These are phyloP conservation scores for Gryllus bimaculatus DNA, from an alignment of 1,140 invertebrate species.

Conservation along the genomic window DNA sequence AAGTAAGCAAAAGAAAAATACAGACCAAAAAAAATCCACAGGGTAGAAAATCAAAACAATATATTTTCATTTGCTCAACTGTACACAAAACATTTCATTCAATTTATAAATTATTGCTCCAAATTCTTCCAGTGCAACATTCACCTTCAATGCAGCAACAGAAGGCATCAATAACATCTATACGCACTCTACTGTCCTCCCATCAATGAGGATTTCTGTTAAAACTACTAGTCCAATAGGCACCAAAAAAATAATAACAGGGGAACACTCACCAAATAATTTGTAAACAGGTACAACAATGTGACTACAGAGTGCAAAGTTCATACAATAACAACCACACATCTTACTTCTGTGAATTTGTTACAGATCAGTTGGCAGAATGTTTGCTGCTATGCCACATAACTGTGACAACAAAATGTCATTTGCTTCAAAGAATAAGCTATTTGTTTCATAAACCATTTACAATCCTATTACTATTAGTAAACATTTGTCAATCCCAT, in stretches of 20 bases:
- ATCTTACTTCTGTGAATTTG: slow-evolving; percentile 10
- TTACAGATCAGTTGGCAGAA: slow-evolving; percentile 10
- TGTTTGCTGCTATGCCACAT: not conserved
- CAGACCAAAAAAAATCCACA: too few species aligned
- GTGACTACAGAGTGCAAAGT: not conserved
- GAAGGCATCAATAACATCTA: too few species aligned
- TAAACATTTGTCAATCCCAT: slow-evolving; percentile 21
- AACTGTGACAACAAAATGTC: slow-evolving; percentile 8
- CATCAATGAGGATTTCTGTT: not conserved
- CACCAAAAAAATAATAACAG: not conserved
- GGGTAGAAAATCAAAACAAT: too few species aligned
- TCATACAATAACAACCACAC: slow-evolving; percentile 9
- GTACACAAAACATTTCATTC: too few species aligned
- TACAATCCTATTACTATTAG: slow-evolving; percentile 11
- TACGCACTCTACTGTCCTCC: too few species aligned
- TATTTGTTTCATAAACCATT: slow-evolving; percentile 9
- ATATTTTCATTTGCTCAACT: too few species aligned
- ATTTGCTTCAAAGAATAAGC: slow-evolving; percentile 7
- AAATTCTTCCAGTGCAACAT: not conserved
- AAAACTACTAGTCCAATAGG: slow-evolving; percentile 6
- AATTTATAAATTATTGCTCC: not conserved
- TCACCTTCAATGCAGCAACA: not conserved
- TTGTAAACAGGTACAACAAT: slow-evolving; percentile 9
- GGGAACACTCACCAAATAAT: not conserved
- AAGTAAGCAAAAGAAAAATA: too few species aligned